A percentile compares a stretch with the other conserved stretches of the same genome.
phyloP scores from a whole-genome alignment of 1,140 invertebrate genomes.

The Holcopasites calliopsidis region DNA sequence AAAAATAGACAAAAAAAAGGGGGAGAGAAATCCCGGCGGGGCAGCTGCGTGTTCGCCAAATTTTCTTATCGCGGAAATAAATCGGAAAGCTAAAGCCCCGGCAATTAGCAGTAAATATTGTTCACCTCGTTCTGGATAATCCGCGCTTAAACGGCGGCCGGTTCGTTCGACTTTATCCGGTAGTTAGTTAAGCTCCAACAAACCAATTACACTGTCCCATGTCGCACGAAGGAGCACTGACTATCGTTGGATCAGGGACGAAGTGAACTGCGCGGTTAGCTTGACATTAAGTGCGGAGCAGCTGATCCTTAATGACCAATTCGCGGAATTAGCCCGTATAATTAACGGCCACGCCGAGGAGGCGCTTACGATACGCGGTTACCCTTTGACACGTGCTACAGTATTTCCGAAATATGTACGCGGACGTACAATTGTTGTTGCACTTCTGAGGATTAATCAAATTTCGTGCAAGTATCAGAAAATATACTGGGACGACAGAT shows the following conservation, averaged over 20 bases:
- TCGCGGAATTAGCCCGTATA: slow-evolving; percentile 49
- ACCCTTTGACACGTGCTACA: slow-evolving; percentile 22
- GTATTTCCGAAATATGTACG: background rate
- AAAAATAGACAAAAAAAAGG: too few relatives aligned
- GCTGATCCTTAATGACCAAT: slow-evolving; percentile 56
- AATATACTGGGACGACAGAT: too few relatives aligned
- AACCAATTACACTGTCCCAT: slow-evolving; percentile 59
- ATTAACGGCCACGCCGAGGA: slow-evolving; percentile 37
- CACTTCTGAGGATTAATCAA: too few relatives aligned
- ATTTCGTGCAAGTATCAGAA: too few relatives aligned
- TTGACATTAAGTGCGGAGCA: slow-evolving; percentile 51
- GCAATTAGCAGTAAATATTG: slow-evolving; percentile 65
- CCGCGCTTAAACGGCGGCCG: slow-evolving; percentile 51
- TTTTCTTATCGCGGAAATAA: slow-evolving; percentile 47
- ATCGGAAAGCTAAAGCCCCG: slow-evolving; percentile 46
- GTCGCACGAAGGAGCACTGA: slow-evolving; percentile 47
- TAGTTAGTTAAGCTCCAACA: slow-evolving; percentile 64
- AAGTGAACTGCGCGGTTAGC: slow-evolving; percentile 48
- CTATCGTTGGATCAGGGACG: slow-evolving; percentile 49
- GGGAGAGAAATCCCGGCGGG: background rate
- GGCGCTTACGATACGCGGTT: slow-evolving; percentile 11
- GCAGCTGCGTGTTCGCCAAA: slow-evolving; percentile 25
- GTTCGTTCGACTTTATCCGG: slow-evolving; percentile 62
- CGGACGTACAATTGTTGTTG: background rate
- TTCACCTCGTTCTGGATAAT: slow-evolving; percentile 55